phyloP scores from a whole-genome alignment of 2,888 invertebrate species.

The Alloplasta piceator region DNA sequence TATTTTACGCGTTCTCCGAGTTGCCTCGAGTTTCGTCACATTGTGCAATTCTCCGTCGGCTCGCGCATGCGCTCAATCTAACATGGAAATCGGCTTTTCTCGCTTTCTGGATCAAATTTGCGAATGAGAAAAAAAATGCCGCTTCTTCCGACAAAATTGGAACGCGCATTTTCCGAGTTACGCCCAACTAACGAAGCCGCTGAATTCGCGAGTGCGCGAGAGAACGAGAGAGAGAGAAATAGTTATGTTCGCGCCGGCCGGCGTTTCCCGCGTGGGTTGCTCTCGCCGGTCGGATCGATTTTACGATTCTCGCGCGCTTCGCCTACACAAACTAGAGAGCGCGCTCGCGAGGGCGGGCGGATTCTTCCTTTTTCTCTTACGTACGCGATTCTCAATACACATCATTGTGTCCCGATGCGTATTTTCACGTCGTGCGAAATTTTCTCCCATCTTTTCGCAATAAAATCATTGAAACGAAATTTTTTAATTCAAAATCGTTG shows the following conservation, averaged over 20 bases:
- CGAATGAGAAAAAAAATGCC: not conserved
- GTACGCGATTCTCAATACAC: too few relatives aligned
- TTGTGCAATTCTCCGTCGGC: constrained; percentile 49
- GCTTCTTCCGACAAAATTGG: not conserved
- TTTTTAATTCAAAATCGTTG: too few relatives aligned
- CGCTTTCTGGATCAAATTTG: not conserved
- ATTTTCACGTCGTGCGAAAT: too few relatives aligned
- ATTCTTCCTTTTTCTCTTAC: constrained; percentile 15
- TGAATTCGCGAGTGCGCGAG: constrained; percentile 4
- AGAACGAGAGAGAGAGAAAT: too few relatives aligned
- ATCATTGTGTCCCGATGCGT: too few relatives aligned
- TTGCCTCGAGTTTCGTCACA: constrained; percentile 38
- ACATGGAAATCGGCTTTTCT: not conserved
- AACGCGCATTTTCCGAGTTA: constrained; percentile 41
- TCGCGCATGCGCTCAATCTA: not conserved
- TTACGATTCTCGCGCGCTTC: constrained; percentile 69
- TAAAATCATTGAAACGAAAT: too few relatives aligned
- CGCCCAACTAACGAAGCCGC: constrained; percentile 64
- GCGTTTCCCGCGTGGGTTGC: constrained; percentile 68
- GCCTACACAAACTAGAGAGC: constrained; percentile 38
- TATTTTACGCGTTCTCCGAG: not conserved
- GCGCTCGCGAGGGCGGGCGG: constrained; percentile 8
- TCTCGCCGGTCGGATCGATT: constrained; percentile 66
- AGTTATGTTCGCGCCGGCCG: constrained; percentile 58
- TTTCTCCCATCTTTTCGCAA: too few relatives aligned